These are phyloP conservation scores for Ctenosaura bakeri DNA, from an alignment of 2,797 vertebrate species.

Conservation along the genomic window DNA sequence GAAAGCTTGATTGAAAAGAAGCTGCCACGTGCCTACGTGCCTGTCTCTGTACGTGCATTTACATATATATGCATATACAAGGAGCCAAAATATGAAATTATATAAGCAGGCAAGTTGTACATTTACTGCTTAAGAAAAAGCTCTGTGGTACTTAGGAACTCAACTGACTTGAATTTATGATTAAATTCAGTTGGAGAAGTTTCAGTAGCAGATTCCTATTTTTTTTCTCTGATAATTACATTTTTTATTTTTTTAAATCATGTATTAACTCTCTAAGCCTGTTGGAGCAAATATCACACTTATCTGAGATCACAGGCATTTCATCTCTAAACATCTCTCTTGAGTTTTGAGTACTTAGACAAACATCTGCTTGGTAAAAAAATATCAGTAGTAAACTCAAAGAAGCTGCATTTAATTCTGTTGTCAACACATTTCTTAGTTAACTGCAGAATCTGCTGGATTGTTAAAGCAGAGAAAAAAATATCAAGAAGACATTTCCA, in stretches of 20 bases:
- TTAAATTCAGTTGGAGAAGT: not conserved
- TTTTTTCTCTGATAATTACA: conserved; percentile 4
- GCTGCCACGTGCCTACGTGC: too few relatives aligned
- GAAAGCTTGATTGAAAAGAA: too few relatives aligned
- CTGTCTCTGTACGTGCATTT: not conserved
- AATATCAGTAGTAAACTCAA: conserved; percentile 36
- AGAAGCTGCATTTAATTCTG: conserved; percentile 38
- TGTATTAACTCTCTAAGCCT: conserved; percentile 8
- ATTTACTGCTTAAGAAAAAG: not conserved
- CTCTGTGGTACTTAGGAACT: conserved; percentile 2
- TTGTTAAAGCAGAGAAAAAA: conserved; percentile 20
- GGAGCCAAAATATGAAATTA: not conserved
- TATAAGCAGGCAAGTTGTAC: not conserved
- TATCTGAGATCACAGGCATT: not conserved
- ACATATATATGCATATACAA: too few relatives aligned
- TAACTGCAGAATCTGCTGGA: conserved; percentile 43
- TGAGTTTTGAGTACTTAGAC: conserved; percentile 35
- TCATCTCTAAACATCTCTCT: not conserved
- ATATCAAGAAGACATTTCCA: conserved; percentile 48
- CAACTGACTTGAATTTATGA: not conserved
- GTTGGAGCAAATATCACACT: conserved; percentile 46
- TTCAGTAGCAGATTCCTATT: not conserved
- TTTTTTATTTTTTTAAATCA: conserved; percentile 31
- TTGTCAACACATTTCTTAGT: conserved; percentile 19
- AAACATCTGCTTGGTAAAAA: conserved; percentile 31